Conservation (phyloP, 2,888 invertebrate species). For the Heliconius cydno region DNA sequence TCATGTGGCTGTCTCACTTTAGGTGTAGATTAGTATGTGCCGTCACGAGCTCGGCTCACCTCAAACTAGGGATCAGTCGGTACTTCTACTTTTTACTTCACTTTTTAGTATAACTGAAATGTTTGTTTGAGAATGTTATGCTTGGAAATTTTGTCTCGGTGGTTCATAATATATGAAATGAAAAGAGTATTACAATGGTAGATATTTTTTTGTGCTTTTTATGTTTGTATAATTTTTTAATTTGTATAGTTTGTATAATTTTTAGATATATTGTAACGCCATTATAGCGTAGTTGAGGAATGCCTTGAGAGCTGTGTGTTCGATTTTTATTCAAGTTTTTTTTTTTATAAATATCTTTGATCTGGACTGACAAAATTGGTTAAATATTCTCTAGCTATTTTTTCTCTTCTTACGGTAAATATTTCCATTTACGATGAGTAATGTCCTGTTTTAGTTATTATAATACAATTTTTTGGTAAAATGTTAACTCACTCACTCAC, state of each 20-base stretch:
- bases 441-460: not conserved
- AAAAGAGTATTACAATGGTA: conserved; percentile 4
- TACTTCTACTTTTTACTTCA: conserved; percentile 58
- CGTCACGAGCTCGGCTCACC: conserved; percentile 64
- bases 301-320: not conserved
- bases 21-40: conserved; percentile 67
- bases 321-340: not conserved
- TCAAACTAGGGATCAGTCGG: conserved; percentile 59
- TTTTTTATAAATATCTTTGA: not conserved
- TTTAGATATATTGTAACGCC: not conserved
- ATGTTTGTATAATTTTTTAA: not conserved
- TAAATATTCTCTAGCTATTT: too few relatives aligned
- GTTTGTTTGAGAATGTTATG: conserved; percentile 28
- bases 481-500: not conserved
- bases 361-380: not conserved
- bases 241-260: not conserved
- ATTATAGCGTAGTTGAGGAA: not conserved
- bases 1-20: conserved; percentile 56
- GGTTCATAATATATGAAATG: not conserved
- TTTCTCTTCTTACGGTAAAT: not conserved
- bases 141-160: conserved; percentile 39
- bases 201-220: not conserved
- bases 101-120: conserved; percentile 44
- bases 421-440: not conserved
- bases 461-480: not conserved